phyloP scores from a whole-genome alignment of 2,113 vertebrate species.

The Ophthalmolycus amberensis region DNA sequence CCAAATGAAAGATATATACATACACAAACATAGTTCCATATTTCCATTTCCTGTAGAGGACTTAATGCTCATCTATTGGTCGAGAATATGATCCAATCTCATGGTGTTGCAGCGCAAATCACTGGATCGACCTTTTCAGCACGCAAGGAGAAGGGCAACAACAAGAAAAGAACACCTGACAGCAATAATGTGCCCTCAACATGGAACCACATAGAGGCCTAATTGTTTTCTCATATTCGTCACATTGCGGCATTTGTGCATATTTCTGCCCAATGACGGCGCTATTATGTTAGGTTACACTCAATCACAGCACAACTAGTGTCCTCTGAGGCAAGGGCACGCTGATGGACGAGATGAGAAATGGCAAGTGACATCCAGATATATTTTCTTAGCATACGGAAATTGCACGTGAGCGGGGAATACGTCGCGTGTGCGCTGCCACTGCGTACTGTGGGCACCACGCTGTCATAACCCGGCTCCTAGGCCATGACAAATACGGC shows the following conservation, averaged over 20 bases:
- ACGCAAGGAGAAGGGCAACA: background rate
- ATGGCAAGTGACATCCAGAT: slow-evolving; percentile 65
- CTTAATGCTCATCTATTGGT: background rate
- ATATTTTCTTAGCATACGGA: slow-evolving; percentile 43
- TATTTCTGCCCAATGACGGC: slow-evolving; percentile 42
- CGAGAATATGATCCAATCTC: background rate
- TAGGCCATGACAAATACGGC: too few species aligned
- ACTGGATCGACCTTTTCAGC: background rate
- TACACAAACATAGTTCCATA: background rate
- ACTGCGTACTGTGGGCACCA: background rate
- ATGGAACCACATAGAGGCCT: background rate
- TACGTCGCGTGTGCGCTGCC: slow-evolving; percentile 3
- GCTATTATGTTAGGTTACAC: slow-evolving; percentile 48
- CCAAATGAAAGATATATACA: background rate
- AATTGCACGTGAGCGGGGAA: slow-evolving; percentile 40
- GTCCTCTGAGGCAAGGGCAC: slow-evolving; percentile 62
- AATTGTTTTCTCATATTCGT: slow-evolving; percentile 22
- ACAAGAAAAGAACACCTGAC: background rate
- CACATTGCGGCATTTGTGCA: slow-evolving; percentile 12
- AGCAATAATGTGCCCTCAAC: background rate
- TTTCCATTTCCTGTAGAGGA: background rate
- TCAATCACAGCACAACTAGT: slow-evolving; percentile 55
- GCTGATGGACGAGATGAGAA: slow-evolving; percentile 58
- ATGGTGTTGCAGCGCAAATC: background rate
- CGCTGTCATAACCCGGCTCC: too few species aligned